phyloP scores from a whole-genome alignment of 2,888 invertebrate genomes.

The Loripinus fragilis region DNA sequence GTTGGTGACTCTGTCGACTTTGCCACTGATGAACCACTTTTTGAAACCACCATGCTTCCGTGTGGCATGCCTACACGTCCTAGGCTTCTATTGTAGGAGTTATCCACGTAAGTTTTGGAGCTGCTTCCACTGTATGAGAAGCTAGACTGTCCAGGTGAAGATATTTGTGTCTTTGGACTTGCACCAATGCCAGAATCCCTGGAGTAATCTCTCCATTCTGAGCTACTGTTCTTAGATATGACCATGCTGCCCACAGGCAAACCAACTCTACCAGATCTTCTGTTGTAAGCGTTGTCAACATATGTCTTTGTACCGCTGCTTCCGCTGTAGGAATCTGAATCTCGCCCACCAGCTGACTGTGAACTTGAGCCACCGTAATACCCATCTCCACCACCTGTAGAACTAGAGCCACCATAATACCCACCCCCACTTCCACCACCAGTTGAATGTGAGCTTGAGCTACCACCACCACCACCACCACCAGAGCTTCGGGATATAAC shows the following conservation, averaged over 20 bases:
- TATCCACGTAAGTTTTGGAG: slow-evolving; percentile 30
- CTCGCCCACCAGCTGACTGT: no score
- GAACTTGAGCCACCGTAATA: no score
- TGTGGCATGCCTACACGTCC: not conserved
- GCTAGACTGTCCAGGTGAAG: not conserved
- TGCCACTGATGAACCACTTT: not conserved
- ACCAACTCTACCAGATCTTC: slow-evolving; percentile 49
- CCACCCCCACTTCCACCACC: no score
- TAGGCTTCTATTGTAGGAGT: slow-evolving; percentile 8
- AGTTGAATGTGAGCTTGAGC: not conserved
- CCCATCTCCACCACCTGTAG: no score
- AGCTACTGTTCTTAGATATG: slow-evolving; percentile 19
- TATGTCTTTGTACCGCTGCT: slow-evolving; percentile 28
- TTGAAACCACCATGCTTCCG: not conserved
- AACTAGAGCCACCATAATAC: no score
- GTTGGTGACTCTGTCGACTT: not conserved
- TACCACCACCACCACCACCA: not conserved
- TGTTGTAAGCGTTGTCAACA: slow-evolving; percentile 50
- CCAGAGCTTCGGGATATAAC: slow-evolving; percentile 22
- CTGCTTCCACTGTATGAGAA: not conserved
- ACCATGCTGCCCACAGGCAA: slow-evolving; percentile 44
- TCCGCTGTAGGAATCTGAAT: no score
- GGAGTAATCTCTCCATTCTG: not conserved
- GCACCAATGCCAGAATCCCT: slow-evolving; percentile 1
- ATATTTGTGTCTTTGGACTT: not conserved